Evolutionary conservation across 2,888 invertebrate species (phyloP).

Genomic region (Belgica antarctica): DNA sequence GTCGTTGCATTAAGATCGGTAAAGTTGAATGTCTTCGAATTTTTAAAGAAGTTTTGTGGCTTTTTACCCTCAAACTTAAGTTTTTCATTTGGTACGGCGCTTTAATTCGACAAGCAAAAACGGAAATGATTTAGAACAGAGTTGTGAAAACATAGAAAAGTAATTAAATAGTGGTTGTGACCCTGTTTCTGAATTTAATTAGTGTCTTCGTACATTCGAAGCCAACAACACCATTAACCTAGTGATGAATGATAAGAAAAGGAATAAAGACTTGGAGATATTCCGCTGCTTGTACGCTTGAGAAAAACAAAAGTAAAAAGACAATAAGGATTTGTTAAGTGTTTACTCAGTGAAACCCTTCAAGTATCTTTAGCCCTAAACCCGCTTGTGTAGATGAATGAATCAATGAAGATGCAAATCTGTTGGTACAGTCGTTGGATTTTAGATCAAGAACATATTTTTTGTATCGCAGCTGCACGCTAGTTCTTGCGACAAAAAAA

Average conservation of each 20-base stretch:
- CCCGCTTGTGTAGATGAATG: no score
- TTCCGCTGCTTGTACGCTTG: background rate
- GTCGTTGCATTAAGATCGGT: no score
- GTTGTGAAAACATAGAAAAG: constrained; percentile 18
- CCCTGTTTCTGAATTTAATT: background rate
- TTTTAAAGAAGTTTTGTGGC: no score
- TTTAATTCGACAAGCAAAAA: background rate
- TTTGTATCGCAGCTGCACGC: no score
- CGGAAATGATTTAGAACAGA: background rate
- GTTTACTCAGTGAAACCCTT: background rate
- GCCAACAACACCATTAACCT: background rate
- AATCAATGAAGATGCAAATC: no score
- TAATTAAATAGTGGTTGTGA: constrained; percentile 9
- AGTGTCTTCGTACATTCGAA: background rate
- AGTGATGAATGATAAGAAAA: background rate
- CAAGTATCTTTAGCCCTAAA: no score
- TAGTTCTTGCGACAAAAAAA: no score
- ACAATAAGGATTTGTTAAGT: background rate
- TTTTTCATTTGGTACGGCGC: background rate
- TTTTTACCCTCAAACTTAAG: no score
- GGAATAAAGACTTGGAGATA: no score
- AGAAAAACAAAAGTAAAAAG: background rate
- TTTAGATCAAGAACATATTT: no score
- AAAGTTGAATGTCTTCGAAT: no score
- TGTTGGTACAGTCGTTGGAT: no score